These are phyloP conservation scores for Callocephalon fimbriatum DNA, from an alignment of 2,113 vertebrate species.

Conservation along the genomic window DNA sequence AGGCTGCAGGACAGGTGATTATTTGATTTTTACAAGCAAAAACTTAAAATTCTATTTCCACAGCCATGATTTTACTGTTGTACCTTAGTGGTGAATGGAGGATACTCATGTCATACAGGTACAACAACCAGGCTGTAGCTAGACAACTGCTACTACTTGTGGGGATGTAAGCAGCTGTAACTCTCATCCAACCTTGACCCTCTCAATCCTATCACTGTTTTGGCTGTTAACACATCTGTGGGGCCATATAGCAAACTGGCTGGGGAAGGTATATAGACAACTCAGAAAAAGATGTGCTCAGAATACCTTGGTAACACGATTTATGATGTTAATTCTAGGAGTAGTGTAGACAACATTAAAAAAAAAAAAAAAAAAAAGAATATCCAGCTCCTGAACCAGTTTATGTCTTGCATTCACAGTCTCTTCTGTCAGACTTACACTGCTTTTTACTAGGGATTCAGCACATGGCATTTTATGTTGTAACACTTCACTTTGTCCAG, in stretches of 20 bases:
- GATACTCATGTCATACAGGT: neutral
- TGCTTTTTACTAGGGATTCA: neutral
- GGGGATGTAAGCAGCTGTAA: neutral
- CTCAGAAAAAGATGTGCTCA: neutral
- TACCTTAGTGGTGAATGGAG: neutral
- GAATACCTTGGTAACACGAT: neutral
- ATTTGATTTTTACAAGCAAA: neutral
- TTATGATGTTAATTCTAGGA: neutral
- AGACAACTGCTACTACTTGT: neutral
- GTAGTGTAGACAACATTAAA: neutral
- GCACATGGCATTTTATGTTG: neutral
- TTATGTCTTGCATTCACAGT: neutral
- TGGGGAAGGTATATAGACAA: neutral
- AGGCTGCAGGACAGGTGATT: neutral
- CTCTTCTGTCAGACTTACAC: neutral
- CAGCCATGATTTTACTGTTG: neutral
- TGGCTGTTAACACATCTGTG: neutral
- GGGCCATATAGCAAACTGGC: neutral
- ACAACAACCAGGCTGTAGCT: neutral
- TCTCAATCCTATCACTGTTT: neutral
- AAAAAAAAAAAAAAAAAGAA: neutral
- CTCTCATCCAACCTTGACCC: neutral
- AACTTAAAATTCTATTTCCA: neutral
- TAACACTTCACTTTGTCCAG: neutral
- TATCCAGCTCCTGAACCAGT: neutral